Base-by-base conservation (phyloP, 2,113 vertebrate genomes). In the Enhydra lutris region DNA sequence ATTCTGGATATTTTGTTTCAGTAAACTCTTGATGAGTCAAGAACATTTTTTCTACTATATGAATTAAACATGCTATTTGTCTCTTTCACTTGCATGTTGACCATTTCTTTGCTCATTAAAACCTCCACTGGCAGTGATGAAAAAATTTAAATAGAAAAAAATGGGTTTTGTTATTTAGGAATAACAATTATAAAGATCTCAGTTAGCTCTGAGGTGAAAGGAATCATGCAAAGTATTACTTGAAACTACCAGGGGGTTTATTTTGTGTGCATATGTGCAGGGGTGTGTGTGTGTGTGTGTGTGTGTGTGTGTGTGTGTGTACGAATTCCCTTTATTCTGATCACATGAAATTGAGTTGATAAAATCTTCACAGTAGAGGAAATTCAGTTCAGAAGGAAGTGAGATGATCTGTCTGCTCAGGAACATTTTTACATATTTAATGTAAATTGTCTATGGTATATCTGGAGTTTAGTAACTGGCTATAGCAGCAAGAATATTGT, bases 1-100 rank as follows among this genome's bases (percentile, higher is more conserved):
- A 83, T 80, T 95, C 61, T 42, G 1, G 73, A 47, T 29, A 50
- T 76, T 95, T 96, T 85, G 18, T 67, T 80, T 86, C n/a, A 89
- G 57, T 71, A 83, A 78, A 92, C 47, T 92, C 39, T 90, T 94
- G 61, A 50, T 88, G 89, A 87, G 89, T 93, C 73, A 92, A 23
- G 10, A 87, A 90, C 1, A 14, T 36, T 50, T 36, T 47, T 87
- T 42, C 67, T 87, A 31, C 45, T 86, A 0, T 84, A 13, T 74
- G n/a, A 92, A 92, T 91, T 86, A 55, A 74, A 13, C 11, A 34
- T 45, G 4, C 5, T 45, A 18, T 52, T 82, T 96, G 42, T 82
- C 29, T 81, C 67, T 89, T 95, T 97, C 39, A 91, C 79, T 84
- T 95, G 21, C 31, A 29, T 73, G 4, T 86, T 76, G 8, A 91